Percentiles rank a stretch among this genome's conserved stretches.
Conservation (phyloP, 1,140 invertebrate species). For the Anastatus disparis region DNA sequence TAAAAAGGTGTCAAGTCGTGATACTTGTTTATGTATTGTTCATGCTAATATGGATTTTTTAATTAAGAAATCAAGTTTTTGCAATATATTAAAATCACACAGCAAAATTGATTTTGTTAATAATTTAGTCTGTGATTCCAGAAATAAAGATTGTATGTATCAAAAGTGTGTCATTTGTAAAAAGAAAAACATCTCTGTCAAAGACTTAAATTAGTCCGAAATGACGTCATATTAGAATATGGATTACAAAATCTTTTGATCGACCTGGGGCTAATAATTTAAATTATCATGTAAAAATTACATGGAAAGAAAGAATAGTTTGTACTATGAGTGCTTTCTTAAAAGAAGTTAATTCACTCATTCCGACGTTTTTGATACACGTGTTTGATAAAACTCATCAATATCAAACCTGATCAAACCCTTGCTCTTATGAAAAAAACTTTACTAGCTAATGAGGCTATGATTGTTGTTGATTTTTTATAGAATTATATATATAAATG, state of each 20-base stretch:
- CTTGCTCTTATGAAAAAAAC: constrained; percentile 53
- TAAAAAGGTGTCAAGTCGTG: constrained; percentile 18
- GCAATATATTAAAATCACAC: too few species aligned
- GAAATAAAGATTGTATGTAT: constrained; percentile 43
- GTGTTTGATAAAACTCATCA: constrained; percentile 49
- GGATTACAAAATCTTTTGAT: constrained; percentile 35
- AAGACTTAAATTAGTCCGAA: constrained; percentile 9
- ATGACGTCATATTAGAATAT: constrained; percentile 37
- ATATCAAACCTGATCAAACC: constrained; percentile 45
- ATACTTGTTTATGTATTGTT: constrained; percentile 31
- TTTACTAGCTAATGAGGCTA: constrained; percentile 46
- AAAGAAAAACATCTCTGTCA: constrained; percentile 26
- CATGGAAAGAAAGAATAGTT: constrained; percentile 39
- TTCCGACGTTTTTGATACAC: constrained; percentile 45
- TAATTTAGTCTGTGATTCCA: constrained; percentile 34
- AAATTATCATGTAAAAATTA: constrained; percentile 41
- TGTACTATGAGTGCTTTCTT: constrained; percentile 33
- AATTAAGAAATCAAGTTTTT: too few species aligned
- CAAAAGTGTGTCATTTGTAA: constrained; percentile 39
- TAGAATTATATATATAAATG: constrained; percentile 58
- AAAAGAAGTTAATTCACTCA: constrained; percentile 22
- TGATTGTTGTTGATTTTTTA: constrained; percentile 57
- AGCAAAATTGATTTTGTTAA: constrained; percentile 41
- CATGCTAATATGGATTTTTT: constrained; percentile 22
- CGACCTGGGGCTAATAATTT: constrained; percentile 28